A percentile compares a stretch with the other conserved stretches of the same genome.
phyloP scores from a whole-genome alignment of 2,113 vertebrate genomes.

The Rhipidura dahli region DNA sequence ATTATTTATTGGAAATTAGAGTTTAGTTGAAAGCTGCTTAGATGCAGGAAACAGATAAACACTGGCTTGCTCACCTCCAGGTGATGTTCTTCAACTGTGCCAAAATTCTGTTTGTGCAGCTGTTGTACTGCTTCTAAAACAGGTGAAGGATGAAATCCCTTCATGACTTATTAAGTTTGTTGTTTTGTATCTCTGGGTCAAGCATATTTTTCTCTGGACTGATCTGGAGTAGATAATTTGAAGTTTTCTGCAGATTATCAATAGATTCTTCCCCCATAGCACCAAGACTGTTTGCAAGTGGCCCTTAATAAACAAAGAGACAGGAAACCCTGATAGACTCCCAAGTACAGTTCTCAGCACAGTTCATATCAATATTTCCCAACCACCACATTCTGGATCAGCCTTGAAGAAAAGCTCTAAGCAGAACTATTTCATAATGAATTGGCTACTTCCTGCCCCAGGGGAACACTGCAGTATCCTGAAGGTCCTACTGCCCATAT shows the following conservation, averaged over 20 bases:
- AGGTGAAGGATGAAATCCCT: neutral
- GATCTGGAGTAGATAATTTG: neutral
- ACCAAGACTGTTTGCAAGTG: neutral
- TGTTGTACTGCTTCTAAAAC: neutral
- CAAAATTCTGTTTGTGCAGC: slow-evolving; percentile 31
- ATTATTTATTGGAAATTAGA: neutral
- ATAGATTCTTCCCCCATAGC: neutral
- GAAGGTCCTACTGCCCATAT: neutral
- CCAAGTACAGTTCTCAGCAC: neutral
- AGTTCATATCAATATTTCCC: neutral
- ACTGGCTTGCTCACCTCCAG: neutral
- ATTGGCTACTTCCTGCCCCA: neutral
- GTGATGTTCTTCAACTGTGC: neutral
- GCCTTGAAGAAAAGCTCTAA: neutral
- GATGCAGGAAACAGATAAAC: neutral
- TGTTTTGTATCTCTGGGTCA: neutral
- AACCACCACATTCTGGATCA: neutral
- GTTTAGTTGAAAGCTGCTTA: neutral
- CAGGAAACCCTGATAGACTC: neutral
- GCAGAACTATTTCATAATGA: neutral
- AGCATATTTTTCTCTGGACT: neutral
- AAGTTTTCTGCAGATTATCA: neutral
- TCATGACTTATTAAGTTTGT: neutral
- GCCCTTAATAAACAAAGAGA: neutral
- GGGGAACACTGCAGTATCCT: neutral